A percentile compares a stretch with the other conserved stretches of the same genome.
These are phyloP conservation scores for Phylloscopus collybita DNA, from an alignment of 2,797 vertebrate species.

Conservation along the genomic window DNA sequence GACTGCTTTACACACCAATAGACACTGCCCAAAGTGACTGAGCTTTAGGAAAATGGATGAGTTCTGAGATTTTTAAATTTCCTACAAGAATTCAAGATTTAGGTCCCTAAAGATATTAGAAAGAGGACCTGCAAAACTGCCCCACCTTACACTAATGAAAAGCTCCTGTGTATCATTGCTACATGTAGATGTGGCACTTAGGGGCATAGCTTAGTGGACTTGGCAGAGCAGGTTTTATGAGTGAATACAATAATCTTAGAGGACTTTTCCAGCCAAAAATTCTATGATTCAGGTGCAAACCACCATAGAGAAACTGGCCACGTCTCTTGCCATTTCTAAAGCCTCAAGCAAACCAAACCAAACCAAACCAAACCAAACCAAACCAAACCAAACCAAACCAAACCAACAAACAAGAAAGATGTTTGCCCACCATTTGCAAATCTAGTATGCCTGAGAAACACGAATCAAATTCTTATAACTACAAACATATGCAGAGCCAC, in stretches of 20 bases:
- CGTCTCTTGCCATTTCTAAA: neutral
- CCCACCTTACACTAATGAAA: neutral
- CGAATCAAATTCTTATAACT: neutral
- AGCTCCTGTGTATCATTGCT: neutral
- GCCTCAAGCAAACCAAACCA: neutral
- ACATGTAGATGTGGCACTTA: too few relatives aligned
- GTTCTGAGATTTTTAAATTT: neutral
- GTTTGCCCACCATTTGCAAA: neutral
- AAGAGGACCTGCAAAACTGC: neutral
- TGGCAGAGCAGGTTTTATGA: neutral
- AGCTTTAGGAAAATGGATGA: neutral
- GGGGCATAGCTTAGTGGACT: neutral
- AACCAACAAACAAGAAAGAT: neutral
- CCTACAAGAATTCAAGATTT: neutral
- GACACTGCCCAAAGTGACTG: neutral
- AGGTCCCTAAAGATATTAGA: neutral
- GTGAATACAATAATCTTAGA: neutral
- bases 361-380: neutral
- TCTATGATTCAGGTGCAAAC: neutral
- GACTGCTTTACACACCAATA: neutral
- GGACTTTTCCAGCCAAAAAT: neutral
- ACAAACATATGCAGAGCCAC: neutral
- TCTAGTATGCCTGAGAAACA: neutral
- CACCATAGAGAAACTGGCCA: neutral
- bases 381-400: too few relatives aligned